Base-by-base conservation (phyloP, 2,888 invertebrate genomes). In the Chloroclysta siterata region DNA sequence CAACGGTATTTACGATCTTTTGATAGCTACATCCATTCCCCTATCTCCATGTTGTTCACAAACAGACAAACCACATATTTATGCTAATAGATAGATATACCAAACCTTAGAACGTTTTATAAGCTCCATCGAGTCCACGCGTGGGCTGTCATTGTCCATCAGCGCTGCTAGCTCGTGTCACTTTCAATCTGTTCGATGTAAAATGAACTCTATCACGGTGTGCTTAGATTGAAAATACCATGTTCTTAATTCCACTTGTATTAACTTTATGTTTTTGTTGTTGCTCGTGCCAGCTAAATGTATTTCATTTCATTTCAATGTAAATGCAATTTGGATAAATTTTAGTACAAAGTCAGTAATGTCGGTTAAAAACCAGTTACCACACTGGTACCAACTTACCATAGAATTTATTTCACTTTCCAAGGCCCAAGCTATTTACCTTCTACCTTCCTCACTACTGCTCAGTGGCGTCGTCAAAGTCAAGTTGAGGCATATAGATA, bases 11-110 rank as follows among this genome's bases (percentile, higher is more conserved):
- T 44, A 53, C 44, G 53, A 55, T n/a, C 17, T 17, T 47, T 36
- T 39, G 55, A 56, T 47, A 17, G 47, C 55, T 47, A 47, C 55
- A 56, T 50, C 48, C 39, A 56, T 50, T 56, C 6, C 14, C 48
- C 28, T 56, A 56, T 50, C 47, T 56, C 28, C 17, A 55, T 28
- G 28, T 55, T 47, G 39, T 46, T 22, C 48, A 56, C 56, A 41
- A 28, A 56, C 48, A 56, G 41, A 48, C n/a, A 41, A 48, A 56
- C 47, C 39, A 39, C 39, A 48, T 51, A 28, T 41, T 56, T 56
- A 56, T 56, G 39, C 39, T 56, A 50, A 56, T 56, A 41, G 54
- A 46, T 46, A 46, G 54, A 46, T 46, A 46, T 13, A n/a, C 44
- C 14, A 17, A 42, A 46, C 29, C 36, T 36, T 13, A 2, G 28